Conservation (phyloP, 2,797 vertebrate species). For the Tiaroga cobitis region DNA sequence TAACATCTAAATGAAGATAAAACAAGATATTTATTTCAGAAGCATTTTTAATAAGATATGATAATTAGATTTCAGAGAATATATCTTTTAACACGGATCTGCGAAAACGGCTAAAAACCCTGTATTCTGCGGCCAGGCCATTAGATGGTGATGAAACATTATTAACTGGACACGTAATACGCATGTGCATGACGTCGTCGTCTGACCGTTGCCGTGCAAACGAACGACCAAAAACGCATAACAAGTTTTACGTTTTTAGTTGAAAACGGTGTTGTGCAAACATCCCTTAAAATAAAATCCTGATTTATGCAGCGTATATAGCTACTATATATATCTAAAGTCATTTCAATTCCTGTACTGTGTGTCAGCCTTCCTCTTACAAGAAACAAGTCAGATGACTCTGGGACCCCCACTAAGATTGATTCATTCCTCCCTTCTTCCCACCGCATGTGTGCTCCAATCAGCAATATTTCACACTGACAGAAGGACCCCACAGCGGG, state of each 20-base stretch:
- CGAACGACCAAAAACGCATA: no score
- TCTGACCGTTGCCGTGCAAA: no score
- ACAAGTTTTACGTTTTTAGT: no score
- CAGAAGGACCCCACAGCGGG: constrained; percentile 81
- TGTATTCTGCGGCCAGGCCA: no score
- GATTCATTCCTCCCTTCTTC: constrained; percentile 78
- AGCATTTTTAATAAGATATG: background rate
- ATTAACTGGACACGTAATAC: no score
- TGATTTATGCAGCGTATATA: background rate
- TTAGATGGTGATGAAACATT: no score
- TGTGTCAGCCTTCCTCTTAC: constrained; percentile 40
- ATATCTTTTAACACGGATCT: no score
- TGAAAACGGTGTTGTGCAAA: no score
- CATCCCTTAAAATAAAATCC: background rate
- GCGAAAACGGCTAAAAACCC: no score
- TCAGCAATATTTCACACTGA: constrained; percentile 82
- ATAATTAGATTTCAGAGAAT: background rate
- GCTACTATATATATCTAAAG: constrained; percentile 11
- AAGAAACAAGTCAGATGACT: constrained; percentile 75
- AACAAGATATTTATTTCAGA: background rate
- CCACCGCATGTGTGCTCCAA: constrained; percentile 75
- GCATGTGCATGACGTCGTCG: no score
- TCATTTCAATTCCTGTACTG: constrained; percentile 31
- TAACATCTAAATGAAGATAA: background rate
- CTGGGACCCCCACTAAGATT: constrained; percentile 76